Base-by-base conservation (phyloP, 2,797 vertebrate genomes). In the Periparus ater region DNA sequence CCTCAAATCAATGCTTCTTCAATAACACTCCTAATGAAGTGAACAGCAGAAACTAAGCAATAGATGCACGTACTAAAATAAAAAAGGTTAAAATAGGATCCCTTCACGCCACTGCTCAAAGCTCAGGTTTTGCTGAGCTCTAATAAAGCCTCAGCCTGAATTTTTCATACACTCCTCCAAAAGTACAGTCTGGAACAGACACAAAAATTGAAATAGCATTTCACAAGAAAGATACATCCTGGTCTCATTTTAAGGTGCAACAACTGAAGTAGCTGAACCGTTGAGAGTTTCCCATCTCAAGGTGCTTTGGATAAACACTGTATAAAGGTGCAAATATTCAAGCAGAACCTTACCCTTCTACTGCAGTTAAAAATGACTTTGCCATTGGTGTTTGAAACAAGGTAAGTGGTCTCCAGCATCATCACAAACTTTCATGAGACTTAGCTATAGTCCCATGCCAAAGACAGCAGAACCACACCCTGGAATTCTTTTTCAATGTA, bases 1-100 rank as follows among this genome's bases (percentile, higher is more conserved):
- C 95, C 91, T 95, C 96, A 96, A 95, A 97, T 97, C 93, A 90
- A 80, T 79, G 97, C 89, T 89, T 90, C 94, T 91, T 94, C 93
- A 92, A 50, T 63, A 96, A 96, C 94, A 95, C 71, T 91, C 51
- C 87, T 97, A 96, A 97, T 87, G 88, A 97, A 94, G 58, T 93
- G 92, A 95, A 93, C n/a, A 65, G 90, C 84, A 93, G 93, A 96
- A 96, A 73, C 30, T 23, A 73, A 72, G 61, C 34, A 87, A 96
- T 3, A 1, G 51, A 84, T 23, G 34, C 27, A 62, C 8, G 25
- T 20, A 51, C 5, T 3, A n/a, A 38, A 50, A 14, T 68, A 75
- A 73, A 66, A 62, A 55, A 27, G 11, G 38, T 77, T 93, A 94
- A 93, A 85, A 73, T 26, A 77, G 70, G 86, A 77, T 88, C 12